phyloP scores from a whole-genome alignment of 2,888 invertebrate species.

The Agrotis puta region DNA sequence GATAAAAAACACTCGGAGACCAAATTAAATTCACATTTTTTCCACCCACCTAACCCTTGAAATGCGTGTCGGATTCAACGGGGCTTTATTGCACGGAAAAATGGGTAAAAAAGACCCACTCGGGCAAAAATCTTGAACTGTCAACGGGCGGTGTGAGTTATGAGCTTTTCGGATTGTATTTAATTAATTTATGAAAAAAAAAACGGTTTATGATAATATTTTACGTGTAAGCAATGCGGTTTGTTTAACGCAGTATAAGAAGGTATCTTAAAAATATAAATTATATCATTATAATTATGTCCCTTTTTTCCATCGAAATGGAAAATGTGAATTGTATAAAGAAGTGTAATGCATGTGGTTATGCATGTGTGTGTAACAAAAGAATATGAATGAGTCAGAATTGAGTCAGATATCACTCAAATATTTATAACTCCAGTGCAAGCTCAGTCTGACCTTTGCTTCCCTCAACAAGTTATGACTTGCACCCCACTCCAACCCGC shows the following conservation, averaged over 20 bases:
- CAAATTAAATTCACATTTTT: conserved; percentile 81
- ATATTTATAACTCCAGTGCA: background rate
- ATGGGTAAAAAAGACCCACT: conserved; percentile 79
- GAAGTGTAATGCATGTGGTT: no score
- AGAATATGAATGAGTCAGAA: no score
- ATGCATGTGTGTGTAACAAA: background rate
- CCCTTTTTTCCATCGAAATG: background rate
- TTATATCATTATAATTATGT: no score
- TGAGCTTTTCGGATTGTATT: no score
- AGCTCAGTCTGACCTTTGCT: background rate
- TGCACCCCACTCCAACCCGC: conserved; percentile 68
- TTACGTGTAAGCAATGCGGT: background rate
- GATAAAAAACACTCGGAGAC: conserved; percentile 64
- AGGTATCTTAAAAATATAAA: no score
- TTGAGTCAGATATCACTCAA: background rate
- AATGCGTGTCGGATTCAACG: conserved; percentile 83
- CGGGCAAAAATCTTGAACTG: conserved; percentile 75
- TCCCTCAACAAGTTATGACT: conserved; percentile 43
- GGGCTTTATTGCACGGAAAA: conserved; percentile 86
- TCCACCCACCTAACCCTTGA: conserved; percentile 80
- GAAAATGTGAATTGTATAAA: no score
- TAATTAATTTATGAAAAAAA: no score
- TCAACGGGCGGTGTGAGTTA: conserved; percentile 63
- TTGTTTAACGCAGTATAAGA: background rate
- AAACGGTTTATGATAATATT: background rate